Evolutionary conservation across 2,888 invertebrate genomes (phyloP).

Genomic region (Nemapogon koenigi): DNA sequence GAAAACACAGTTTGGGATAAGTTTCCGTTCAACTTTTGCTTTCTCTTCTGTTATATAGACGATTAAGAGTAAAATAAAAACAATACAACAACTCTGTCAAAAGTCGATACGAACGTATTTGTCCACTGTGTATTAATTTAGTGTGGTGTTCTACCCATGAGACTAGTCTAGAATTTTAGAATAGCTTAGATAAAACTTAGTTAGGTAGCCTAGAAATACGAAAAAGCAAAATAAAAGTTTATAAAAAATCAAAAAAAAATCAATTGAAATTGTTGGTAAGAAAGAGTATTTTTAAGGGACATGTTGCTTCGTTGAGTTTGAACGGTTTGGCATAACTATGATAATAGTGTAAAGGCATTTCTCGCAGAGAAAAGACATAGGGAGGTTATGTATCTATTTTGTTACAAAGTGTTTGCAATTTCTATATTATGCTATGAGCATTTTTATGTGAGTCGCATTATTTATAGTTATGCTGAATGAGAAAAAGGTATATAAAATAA

Average conservation of each 20-base stretch:
- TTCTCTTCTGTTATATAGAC: slow-evolving; percentile 64
- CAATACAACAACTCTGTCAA: slow-evolving; percentile 36
- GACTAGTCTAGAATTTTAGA: slow-evolving; percentile 65
- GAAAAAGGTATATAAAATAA: slow-evolving; percentile 58
- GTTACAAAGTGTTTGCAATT: slow-evolving; percentile 66
- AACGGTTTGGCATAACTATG: slow-evolving; percentile 64
- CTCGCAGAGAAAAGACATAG: slow-evolving; percentile 56
- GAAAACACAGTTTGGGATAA: slow-evolving; percentile 52
- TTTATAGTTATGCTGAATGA: slow-evolving; percentile 65
- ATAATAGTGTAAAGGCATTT: slow-evolving; percentile 53
- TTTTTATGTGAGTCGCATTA: slow-evolving; percentile 62
- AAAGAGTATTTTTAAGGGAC: slow-evolving; percentile 70
- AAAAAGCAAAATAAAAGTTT: slow-evolving; percentile 66
- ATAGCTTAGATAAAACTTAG: slow-evolving; percentile 65
- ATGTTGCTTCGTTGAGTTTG: slow-evolving; percentile 65
- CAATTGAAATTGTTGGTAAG: slow-evolving; percentile 68
- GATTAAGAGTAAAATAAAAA: slow-evolving; percentile 56
- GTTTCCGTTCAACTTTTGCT: slow-evolving; percentile 61
- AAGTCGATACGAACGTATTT: slow-evolving; percentile 58
- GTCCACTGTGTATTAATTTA: slow-evolving; percentile 64
- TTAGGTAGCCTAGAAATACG: slow-evolving; percentile 65
- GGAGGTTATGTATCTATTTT: slow-evolving; percentile 64
- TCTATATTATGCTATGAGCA: slow-evolving; percentile 66
- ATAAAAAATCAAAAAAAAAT: slow-evolving; percentile 64
- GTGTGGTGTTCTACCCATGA: slow-evolving; percentile 63